These are phyloP conservation scores for Rutilus rutilus DNA, from an alignment of 2,113 vertebrate species.

Conservation along the genomic window DNA sequence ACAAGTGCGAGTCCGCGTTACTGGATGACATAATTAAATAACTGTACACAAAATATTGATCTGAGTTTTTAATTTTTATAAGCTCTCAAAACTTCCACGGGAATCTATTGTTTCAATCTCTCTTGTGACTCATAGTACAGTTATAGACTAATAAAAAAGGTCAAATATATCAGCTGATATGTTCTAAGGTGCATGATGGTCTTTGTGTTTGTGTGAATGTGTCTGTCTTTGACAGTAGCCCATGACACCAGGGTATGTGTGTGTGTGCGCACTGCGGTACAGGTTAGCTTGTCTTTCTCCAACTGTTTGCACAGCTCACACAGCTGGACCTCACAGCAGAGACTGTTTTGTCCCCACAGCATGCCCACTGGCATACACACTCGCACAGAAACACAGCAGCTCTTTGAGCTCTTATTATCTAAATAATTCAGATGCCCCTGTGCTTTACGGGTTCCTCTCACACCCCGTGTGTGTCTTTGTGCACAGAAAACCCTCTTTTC, in stretches of 20 bases:
- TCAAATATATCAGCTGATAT: neutral
- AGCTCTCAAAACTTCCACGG: too few species aligned
- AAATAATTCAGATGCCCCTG: constrained; percentile 49
- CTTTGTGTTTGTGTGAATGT: neutral
- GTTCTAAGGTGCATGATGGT: neutral
- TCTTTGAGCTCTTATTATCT: constrained; percentile 49
- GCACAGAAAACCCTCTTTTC: neutral
- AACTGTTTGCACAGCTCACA: constrained; percentile 44
- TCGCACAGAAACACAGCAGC: constrained; percentile 41
- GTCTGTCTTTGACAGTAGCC: neutral
- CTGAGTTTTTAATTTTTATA: too few species aligned
- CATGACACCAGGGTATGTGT: neutral
- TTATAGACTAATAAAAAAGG: neutral
- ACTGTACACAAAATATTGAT: too few species aligned
- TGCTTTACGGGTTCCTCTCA: neutral
- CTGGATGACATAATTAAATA: too few species aligned
- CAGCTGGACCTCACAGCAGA: constrained; percentile 52
- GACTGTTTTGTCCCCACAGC: constrained; percentile 38
- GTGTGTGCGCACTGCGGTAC: neutral
- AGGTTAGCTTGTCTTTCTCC: constrained; percentile 43
- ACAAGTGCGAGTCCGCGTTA: too few species aligned
- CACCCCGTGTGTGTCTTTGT: neutral
- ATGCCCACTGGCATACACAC: constrained; percentile 37
- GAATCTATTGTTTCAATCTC: too few species aligned
- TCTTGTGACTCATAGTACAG: too few species aligned